phyloP scores from a whole-genome alignment of 2,888 invertebrate species.

The Theretra japonica region DNA sequence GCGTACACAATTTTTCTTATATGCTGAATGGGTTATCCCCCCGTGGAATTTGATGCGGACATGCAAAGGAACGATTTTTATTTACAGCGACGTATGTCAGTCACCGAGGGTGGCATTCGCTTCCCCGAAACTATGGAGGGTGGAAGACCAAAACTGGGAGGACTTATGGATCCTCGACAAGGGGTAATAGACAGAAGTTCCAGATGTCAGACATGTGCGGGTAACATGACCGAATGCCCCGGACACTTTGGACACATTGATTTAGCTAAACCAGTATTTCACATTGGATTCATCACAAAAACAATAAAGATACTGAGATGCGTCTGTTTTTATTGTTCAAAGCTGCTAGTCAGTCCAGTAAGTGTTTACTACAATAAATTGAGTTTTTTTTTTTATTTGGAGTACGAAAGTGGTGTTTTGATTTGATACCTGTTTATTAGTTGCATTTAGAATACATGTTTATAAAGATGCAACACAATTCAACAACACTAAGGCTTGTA shows the following conservation, averaged over 20 bases:
- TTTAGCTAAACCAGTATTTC: conserved; percentile 98
- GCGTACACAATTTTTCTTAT: background rate
- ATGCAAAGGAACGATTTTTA: conserved; percentile 26
- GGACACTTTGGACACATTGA: conserved; percentile 99
- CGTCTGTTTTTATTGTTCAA: conserved; percentile 99
- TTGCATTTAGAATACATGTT: background rate
- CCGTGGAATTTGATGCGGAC: background rate
- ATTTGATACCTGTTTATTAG: background rate
- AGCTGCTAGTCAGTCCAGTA: conserved; percentile 96
- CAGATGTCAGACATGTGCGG: conserved; percentile 97
- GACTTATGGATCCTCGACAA: conserved; percentile 99
- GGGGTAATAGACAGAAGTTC: conserved; percentile 98
- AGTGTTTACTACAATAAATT: conserved; percentile 68
- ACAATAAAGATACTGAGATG: conserved; percentile 98
- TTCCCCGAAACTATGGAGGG: conserved; percentile 99
- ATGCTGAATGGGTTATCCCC: background rate
- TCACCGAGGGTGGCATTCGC: conserved; percentile 97
- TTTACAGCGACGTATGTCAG: conserved; percentile 97
- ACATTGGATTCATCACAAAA: conserved; percentile 98
- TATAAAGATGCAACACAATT: background rate
- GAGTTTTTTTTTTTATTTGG: background rate
- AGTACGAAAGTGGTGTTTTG: background rate
- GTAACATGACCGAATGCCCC: conserved; percentile 99
- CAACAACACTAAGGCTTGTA: too few relatives aligned
- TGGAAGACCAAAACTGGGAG: conserved; percentile 98